Conservation (phyloP, 2,888 invertebrate genomes). For the Idaea dimidiata region DNA sequence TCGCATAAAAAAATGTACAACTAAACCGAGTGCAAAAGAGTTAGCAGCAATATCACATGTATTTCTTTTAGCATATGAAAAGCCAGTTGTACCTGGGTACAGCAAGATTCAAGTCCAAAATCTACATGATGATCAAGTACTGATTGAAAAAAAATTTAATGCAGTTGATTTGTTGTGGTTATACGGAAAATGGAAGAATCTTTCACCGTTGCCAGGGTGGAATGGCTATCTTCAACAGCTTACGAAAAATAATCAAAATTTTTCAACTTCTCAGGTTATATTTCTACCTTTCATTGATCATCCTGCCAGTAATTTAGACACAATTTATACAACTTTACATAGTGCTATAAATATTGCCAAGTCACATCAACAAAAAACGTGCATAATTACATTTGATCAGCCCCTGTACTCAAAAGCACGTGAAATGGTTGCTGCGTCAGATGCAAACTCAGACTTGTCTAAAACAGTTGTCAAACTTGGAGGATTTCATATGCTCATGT, state of each 20-base stretch:
- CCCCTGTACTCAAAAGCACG: conserved; percentile 42
- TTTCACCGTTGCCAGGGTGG: conserved; percentile 40
- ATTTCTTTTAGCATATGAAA: conserved; percentile 31
- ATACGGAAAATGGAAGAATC: conserved; percentile 38
- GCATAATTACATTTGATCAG: conserved; percentile 43
- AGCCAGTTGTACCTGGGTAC: conserved; percentile 31
- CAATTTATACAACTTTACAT: conserved; percentile 39
- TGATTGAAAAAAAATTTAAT: conserved; percentile 20
- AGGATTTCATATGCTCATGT: conserved; percentile 48
- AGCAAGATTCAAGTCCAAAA: conserved; percentile 34
- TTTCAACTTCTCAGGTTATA: conserved; percentile 31
- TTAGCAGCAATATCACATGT: conserved; percentile 32
- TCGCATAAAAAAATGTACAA: conserved; percentile 38
- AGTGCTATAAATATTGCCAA: conserved; percentile 28
- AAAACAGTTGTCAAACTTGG: conserved; percentile 39
- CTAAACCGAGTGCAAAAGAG: conserved; percentile 17
- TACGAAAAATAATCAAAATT: conserved; percentile 32
- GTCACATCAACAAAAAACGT: conserved; percentile 16
- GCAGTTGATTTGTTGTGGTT: conserved; percentile 35
- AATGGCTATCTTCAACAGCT: conserved; percentile 43
- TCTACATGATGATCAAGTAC: conserved; percentile 31
- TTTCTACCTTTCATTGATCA: conserved; percentile 46
- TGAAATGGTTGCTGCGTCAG: conserved; percentile 35
- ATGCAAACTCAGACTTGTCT: conserved; percentile 17
- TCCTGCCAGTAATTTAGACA: conserved; percentile 39